Evolutionary conservation across 2,888 invertebrate genomes (phyloP).

Genomic region (Macrosiphum euphorbiae): DNA sequence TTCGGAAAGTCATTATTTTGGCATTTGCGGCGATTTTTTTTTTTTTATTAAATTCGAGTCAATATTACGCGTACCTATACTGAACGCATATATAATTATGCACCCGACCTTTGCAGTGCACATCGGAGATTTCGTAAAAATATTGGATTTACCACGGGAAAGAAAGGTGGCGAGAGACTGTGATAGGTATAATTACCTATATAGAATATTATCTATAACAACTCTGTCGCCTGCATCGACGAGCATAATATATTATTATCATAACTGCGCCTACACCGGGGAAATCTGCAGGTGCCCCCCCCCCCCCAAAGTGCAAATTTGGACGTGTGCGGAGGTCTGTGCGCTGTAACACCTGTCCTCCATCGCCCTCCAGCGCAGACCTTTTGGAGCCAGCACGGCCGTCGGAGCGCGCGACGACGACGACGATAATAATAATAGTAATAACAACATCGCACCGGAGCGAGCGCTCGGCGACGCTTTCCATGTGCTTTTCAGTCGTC

Average conservation of each 20-base stretch:
- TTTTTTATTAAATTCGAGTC: neutral
- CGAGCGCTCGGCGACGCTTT: neutral
- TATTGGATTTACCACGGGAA: neutral
- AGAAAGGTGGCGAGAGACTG: neutral
- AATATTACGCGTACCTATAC: neutral
- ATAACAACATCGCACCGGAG: neutral
- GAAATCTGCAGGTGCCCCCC: neutral
- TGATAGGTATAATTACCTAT: too few relatives aligned
- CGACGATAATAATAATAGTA: neutral
- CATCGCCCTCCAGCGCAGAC: too few relatives aligned
- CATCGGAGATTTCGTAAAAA: neutral
- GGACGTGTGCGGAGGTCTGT: neutral
- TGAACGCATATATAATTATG: too few relatives aligned
- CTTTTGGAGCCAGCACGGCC: neutral
- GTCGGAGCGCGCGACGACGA: neutral
- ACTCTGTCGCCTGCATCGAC: neutral
- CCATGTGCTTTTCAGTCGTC: constrained; percentile 60
- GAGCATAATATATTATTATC: neutral
- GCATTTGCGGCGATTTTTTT: neutral
- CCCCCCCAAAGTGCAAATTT: neutral
- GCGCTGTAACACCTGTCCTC: neutral
- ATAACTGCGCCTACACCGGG: too few relatives aligned
- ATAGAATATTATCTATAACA: too few relatives aligned
- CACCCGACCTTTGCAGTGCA: neutral
- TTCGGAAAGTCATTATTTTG: neutral